Conservation (phyloP, 2,113 vertebrate species). For the Capreolus pygargus region DNA sequence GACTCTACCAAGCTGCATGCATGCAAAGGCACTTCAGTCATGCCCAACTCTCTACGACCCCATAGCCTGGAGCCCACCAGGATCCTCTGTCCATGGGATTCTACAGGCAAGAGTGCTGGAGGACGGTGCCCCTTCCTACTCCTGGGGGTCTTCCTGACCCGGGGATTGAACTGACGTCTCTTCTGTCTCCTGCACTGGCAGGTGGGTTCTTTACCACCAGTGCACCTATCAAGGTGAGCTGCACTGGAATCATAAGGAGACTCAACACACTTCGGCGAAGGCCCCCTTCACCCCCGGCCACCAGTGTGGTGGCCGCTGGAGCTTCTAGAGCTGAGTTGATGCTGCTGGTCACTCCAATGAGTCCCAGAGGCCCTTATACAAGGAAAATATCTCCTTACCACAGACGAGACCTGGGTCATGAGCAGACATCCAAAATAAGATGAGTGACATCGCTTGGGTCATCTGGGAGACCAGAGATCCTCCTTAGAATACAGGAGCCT, state of each 20-base stretch:
- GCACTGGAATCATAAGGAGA: neutral
- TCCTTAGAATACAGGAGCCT: rapidly evolving
- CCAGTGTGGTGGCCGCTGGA: neutral
- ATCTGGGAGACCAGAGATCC: neutral
- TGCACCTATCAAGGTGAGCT: rapidly evolving
- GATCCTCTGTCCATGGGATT: neutral
- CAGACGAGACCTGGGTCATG: neutral
- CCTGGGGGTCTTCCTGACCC: neutral
- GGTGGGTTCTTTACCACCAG: neutral
- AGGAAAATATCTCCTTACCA: neutral
- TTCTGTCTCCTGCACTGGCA: neutral
- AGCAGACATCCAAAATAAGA: neutral
- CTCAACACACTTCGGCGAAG: rapidly evolving
- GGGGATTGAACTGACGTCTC: neutral
- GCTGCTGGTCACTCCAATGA: neutral
- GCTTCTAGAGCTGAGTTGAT: neutral
- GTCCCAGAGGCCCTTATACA: neutral
- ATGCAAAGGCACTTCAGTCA: neutral
- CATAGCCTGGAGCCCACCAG: neutral
- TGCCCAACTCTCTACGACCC: neutral
- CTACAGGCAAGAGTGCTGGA: neutral
- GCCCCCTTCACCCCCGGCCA: neutral
- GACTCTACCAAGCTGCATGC: neutral
- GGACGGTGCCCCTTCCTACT: rapidly evolving
- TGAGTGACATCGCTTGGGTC: neutral